Evolutionary conservation across 2,113 vertebrate genomes (phyloP), one percentile per base, ranked within the genome.

Genomic region (Columba livia): DNA sequence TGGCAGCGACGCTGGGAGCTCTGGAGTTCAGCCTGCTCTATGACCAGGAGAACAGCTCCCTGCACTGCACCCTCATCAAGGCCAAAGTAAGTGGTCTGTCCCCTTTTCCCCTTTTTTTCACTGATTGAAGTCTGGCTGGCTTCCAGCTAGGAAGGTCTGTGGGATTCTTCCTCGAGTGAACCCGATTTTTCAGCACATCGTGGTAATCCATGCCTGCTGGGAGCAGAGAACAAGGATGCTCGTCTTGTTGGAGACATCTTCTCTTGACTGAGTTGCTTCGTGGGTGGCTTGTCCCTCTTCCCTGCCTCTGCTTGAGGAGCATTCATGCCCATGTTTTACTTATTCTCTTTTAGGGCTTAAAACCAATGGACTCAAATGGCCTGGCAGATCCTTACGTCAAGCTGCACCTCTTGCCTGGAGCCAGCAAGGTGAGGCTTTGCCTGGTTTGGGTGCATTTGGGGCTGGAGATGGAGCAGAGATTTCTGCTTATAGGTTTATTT

Each of bases 361-460:
- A 99, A 93, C 99, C 99, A 6, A 99, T 99, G 99, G 99, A 99
- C 93, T 99, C 99, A 34, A 99, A 99, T 0, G 99, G 99, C 47
- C 96, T 99, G 96, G 99, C 99, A 0, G 99, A 99, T 97, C 99
- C 99, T 21, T 99, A 99, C 1, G 98, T 99, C 57, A 99, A 99
- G 84, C 98, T 99, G 65, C 99, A 99, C 93, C 98, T 99, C 95
- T 96, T 99, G 92, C 99, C 99, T 0, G 99, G 99, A 67, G 99
- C 99, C 90, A 99, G 99, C 97, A 99, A 99, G 99, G 99, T 99
- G 98, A 97, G 89, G 67, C 38, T 79, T 80, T 85, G 75, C 78
- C 61, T n/a, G 32, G 5, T 6, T 60, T 2, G 15, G 34, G 9
- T 24, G 25, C 0, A 1, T 29, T 56, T 65, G 3, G 72, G 38